Conservation (phyloP, 2,113 vertebrate species). For the Pterophyllum scalare region DNA sequence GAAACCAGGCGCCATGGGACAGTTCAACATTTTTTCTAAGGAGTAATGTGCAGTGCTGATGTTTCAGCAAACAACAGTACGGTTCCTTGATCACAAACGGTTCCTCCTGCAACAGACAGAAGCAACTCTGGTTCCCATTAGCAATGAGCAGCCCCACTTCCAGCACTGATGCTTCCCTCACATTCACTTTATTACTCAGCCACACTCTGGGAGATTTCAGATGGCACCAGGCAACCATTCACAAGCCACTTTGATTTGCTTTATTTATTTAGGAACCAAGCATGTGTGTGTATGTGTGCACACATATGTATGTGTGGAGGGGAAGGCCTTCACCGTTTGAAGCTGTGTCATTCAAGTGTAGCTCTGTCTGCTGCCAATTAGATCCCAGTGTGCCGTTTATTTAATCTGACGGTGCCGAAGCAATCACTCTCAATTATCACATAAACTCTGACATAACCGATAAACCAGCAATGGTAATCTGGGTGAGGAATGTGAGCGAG, state of each 20-base stretch:
- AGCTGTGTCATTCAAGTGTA: conserved; percentile 67
- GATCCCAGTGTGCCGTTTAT: conserved; percentile 73
- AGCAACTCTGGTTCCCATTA: conserved; percentile 84
- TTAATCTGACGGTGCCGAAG: conserved; percentile 76
- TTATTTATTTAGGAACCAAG: conserved; percentile 76
- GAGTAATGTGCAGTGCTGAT: conserved; percentile 46
- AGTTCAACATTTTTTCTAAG: conserved; percentile 34
- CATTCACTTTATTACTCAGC: conserved; percentile 83
- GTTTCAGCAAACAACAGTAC: conserved; percentile 48
- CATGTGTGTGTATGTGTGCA: conserved; percentile 46
- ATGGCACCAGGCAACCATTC: conserved; percentile 76
- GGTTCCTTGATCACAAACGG: conserved; percentile 65
- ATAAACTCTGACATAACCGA: conserved; percentile 73
- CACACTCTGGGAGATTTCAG: conserved; percentile 79
- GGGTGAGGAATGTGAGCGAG: conserved; percentile 31
- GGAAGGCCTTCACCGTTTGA: conserved; percentile 53
- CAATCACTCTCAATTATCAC: conserved; percentile 79
- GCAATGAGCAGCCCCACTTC: conserved; percentile 70
- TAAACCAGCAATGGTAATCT: conserved; percentile 70
- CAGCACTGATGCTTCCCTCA: conserved; percentile 71
- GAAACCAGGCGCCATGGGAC: conserved; percentile 45
- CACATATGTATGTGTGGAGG: conserved; percentile 27
- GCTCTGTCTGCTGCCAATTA: conserved; percentile 79
- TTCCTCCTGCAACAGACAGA: conserved; percentile 75
- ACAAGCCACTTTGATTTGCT: conserved; percentile 74